Base-by-base conservation (phyloP, 2,113 vertebrate species). In the Callipepla californica region DNA sequence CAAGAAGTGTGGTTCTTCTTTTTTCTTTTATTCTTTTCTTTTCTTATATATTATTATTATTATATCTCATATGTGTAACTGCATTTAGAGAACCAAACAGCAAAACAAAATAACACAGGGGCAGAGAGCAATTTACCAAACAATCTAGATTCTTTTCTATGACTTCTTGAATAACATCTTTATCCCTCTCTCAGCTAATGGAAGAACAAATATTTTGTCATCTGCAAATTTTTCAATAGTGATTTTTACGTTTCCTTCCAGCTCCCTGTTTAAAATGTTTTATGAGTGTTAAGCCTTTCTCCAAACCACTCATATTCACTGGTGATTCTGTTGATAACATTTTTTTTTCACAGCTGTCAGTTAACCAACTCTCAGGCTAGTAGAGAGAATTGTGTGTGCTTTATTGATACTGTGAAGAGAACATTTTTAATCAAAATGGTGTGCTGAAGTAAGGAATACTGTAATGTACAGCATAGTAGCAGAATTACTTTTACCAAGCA, bases 231-330 rank as follows among this genome's bases (percentile, higher is more conserved):
- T 75, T 72, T 30, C 51, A 61, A 15, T 53, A 81, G 80, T 45
- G 26, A 79, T 65, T 86, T 86, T 75, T 48, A 17, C 68, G 45
- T 63, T 80, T 86, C 47, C 20, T 74, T 86, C 14, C 34, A 83
- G 21, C 19, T 85, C 47, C 22, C 40, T 44, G 22, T 80, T 88
- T 70, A 83, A 94, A 95, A 86, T 61, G 51, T 74, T 88, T 38
- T 40, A 92, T 63, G 23, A 88, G 13, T 25, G 30, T n/a, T 90
- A 55, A 50, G 5, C 6, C 22, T 59, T 80, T 58, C 79, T 77
- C 50, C 59, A 80, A 63, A 66, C 20, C 77, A 70, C n/a, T 34
- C 2, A 3, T 63, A 62, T 63, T 65, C 58, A 66, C 32, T 62
- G 16, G 22, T 42, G 36, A 82, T 80, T 68, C 34, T 58, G 17